Base-by-base conservation (phyloP, 2,888 invertebrate species). In the Oxycera nigricornis region DNA sequence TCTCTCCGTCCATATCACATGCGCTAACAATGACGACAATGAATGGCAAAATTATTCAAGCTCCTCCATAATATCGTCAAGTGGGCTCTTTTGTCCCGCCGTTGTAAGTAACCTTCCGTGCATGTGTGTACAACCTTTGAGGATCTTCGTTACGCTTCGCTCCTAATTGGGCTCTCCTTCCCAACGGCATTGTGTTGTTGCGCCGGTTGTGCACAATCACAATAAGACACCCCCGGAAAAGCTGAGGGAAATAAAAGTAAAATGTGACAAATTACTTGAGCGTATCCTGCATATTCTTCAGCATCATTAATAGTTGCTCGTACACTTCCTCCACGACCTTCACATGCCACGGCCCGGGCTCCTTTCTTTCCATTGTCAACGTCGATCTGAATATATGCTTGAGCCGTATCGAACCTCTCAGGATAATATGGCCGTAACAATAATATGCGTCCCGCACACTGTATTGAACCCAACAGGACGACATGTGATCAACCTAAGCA, bases 251-350 rank as follows among this genome's bases (percentile, higher is more conserved):
- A 75, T 46, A 61, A 75, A 75, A 75, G 70, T 31, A 76, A 76
- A 76, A 72, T 74, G 65, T 76, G 74, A 76, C 76, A 76, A 76
- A 76, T 76, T 74, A 76, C 72, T 76, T 72, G 74, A 74, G 72
- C 72, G 72, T 72, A 76, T 76, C 74, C 76, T 76, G 76, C 73
- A 74, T 74, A 72, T 76, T 55, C 72, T 72, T 74, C 65, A 67
- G 67, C 74, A 74, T 76, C 76, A 72, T 76, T 76, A 76, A 76
- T 74, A 76, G 74, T 74, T 61, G 52, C 62, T 72, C 74, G 52
- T 55, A 50, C 61, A 20, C 61, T 52, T 73, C 55, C 61, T 55
- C 30, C 26, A 26, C 26, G 39, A 22, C 57, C 26, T 70, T 14
- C 2, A 24, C 28, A 41, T 41, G 41, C 41, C 24, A 24, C 41